Conservation (phyloP, 2,113 vertebrate genomes). For the Thunnus maccoyii region DNA sequence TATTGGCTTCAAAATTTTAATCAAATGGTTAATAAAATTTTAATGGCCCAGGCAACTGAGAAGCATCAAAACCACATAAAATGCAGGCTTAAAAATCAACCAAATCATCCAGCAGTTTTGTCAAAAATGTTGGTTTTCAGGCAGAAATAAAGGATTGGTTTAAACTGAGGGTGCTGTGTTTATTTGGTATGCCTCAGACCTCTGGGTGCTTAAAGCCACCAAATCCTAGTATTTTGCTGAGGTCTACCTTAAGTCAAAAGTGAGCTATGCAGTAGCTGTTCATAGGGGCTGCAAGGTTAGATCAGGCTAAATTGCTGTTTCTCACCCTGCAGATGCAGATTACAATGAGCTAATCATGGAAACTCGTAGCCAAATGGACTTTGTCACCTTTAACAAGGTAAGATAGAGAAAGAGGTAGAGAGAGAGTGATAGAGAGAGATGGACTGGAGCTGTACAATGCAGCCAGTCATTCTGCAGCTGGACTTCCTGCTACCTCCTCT, state of each 20-base stretch:
- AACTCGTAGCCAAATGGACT: slow-evolving; percentile 54
- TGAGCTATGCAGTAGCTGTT: neutral
- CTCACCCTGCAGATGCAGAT: slow-evolving; percentile 68
- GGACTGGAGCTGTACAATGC: slow-evolving; percentile 48
- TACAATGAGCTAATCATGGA: slow-evolving; percentile 46
- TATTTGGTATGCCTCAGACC: neutral
- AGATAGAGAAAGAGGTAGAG: slow-evolving; percentile 39
- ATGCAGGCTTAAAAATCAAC: neutral
- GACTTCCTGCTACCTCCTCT: slow-evolving; percentile 25
- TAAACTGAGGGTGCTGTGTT: neutral
- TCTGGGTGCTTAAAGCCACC: neutral
- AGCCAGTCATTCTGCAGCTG: slow-evolving; percentile 35
- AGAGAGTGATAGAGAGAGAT: neutral
- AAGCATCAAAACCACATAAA: neutral
- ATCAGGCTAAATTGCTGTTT: slow-evolving; percentile 53
- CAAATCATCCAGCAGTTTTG: too few species aligned
- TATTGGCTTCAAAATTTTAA: neutral
- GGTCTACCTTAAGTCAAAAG: slow-evolving; percentile 6
- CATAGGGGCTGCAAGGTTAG: slow-evolving; percentile 6
- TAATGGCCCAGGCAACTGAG: neutral
- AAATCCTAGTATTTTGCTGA: neutral
- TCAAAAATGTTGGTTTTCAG: neutral
- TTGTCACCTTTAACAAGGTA: slow-evolving; percentile 71
- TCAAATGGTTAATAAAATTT: neutral
- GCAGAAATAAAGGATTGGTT: neutral